Evolutionary conservation across 2,113 vertebrate genomes (phyloP).

Genomic region (Dolichotis patagonum): DNA sequence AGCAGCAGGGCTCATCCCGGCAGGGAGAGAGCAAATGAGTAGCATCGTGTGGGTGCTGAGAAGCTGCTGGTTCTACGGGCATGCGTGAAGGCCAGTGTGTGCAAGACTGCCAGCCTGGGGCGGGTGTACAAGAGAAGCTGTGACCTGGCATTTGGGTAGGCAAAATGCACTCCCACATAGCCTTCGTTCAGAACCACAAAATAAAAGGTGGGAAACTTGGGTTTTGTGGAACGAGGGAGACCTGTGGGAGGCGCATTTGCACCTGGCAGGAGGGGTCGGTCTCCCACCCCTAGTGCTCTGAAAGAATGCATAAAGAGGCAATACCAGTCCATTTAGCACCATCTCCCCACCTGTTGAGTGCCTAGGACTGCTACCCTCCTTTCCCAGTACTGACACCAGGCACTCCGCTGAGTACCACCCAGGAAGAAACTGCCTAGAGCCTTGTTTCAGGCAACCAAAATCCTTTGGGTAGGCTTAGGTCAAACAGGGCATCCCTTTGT

Average conservation of each 20-base stretch:
- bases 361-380: not conserved
- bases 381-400: not conserved
- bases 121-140: not conserved
- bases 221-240: not conserved
- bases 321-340: not conserved
- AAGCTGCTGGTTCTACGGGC: not conserved
- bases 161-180: not conserved
- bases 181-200: not conserved
- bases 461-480: not conserved
- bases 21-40: not conserved
- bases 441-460: not conserved
- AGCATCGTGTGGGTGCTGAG: not conserved
- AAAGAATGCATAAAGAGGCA: not conserved
- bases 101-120: not conserved
- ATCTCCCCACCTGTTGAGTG: not conserved
- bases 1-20: not conserved
- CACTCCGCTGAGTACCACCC: not conserved
- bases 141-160: not conserved
- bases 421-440: not conserved
- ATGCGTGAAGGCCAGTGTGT: not conserved
- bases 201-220: not conserved
- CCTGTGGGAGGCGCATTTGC: not conserved
- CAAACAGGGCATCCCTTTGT: conserved; percentile 65
- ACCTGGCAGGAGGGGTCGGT: not conserved
- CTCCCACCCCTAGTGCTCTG: not conserved